phyloP scores from a whole-genome alignment of 2,888 invertebrate genomes.

The Protodeltote pygarga region DNA sequence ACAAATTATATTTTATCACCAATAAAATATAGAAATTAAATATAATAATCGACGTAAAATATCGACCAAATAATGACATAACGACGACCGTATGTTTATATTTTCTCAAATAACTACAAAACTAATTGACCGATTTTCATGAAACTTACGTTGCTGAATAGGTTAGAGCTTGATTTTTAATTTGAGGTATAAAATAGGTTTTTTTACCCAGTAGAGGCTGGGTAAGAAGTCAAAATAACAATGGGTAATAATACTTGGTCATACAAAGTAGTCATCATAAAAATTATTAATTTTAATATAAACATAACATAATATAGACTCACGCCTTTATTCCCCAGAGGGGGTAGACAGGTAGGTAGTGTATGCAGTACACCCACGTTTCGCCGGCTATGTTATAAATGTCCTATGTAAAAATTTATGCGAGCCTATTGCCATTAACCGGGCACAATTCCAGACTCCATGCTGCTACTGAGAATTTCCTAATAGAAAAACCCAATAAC shows the following conservation, averaged over 20 bases:
- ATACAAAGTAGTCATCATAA: background rate
- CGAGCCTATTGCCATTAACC: no score
- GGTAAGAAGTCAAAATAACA: conserved; percentile 1
- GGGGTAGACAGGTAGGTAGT: no score
- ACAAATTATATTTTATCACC: conserved; percentile 13
- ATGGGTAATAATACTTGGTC: background rate
- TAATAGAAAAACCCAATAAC: no score
- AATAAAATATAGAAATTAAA: conserved; percentile 24
- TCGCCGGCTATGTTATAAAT: no score
- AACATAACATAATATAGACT: background rate
- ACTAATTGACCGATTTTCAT: conserved; percentile 9
- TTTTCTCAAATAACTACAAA: conserved; percentile 16
- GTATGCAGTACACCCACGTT: no score
- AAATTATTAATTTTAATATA: background rate
- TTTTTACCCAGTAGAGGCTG: background rate
- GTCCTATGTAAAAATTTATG: no score
- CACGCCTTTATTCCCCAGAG: no score
- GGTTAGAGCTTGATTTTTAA: background rate
- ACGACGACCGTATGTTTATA: conserved; percentile 15
- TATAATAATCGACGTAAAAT: no score
- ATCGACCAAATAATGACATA: no score
- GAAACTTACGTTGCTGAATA: background rate
- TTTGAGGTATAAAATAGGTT: background rate
- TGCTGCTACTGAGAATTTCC: no score
- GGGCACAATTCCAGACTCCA: no score